Evolutionary conservation across 2,113 vertebrate genomes (phyloP).

Genomic region (Larimichthys crocea): DNA sequence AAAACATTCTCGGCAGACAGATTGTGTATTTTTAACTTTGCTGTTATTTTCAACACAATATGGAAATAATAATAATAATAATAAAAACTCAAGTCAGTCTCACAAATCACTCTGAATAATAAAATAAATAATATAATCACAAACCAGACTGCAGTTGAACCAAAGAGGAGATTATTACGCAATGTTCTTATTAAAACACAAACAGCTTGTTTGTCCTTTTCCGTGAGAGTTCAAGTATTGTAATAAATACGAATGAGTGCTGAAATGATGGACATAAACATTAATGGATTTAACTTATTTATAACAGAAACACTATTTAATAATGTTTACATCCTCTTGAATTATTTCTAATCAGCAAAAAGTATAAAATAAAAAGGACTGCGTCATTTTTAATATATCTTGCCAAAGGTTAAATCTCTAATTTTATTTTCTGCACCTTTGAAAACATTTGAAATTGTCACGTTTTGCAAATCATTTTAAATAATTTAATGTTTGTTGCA

Average conservation of each 20-base stretch:
- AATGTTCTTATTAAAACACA: background rate
- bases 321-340: background rate
- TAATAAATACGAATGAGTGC: background rate
- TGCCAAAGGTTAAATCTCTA: background rate
- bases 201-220: conserved; percentile 32
- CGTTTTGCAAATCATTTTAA: conserved; percentile 9
- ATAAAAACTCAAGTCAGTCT: background rate
- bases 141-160: background rate
- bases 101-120: background rate
- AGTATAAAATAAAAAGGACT: background rate
- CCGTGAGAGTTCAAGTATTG: conserved; percentile 8
- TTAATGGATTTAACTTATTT: background rate
- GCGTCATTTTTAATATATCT: background rate
- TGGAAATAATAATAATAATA: background rate
- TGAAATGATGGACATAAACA: background rate
- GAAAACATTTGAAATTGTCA: conserved; percentile 1
- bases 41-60: conserved; percentile 10
- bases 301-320: background rate
- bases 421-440: background rate
- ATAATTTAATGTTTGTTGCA: background rate
- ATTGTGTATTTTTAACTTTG: background rate
- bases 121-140: background rate
- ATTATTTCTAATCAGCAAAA: conserved; percentile 1
- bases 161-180: background rate
- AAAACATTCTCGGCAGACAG: background rate